These are phyloP conservation scores for Cydia pomonella DNA, from an alignment of 1,140 invertebrate genomes.

Conservation along the genomic window DNA sequence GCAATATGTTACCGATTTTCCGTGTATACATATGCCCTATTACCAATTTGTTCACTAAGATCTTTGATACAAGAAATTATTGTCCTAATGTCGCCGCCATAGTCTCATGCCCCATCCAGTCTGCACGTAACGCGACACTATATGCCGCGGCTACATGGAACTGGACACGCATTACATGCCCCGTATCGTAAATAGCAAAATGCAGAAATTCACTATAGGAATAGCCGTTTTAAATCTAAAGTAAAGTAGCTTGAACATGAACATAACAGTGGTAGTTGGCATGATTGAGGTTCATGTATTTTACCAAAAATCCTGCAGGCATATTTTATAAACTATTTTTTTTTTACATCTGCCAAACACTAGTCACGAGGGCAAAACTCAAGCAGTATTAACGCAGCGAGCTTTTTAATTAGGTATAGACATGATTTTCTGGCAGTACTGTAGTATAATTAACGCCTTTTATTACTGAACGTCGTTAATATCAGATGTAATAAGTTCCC, in stretches of 20 bases:
- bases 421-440: too few species aligned
- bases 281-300: neutral
- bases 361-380: too few species aligned
- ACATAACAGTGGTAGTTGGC: neutral
- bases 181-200: conserved; percentile 54
- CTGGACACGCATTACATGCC: conserved; percentile 55
- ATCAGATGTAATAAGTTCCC: too few species aligned
- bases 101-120: conserved; percentile 36
- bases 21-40: too few species aligned
- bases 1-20: too few species aligned
- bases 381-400: too few species aligned
- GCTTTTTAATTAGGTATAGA: too few species aligned
- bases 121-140: conserved; percentile 7
- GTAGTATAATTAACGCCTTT: too few species aligned
- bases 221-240: conserved; percentile 58
- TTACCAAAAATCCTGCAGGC: too few species aligned
- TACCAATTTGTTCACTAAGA: neutral
- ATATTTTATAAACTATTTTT: too few species aligned
- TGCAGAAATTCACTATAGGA: conserved; percentile 54
- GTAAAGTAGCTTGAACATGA: conserved; percentile 50
- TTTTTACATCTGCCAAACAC: too few species aligned
- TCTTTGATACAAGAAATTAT: conserved; percentile 20
- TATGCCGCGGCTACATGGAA: conserved; percentile 44
- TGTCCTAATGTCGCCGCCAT: conserved; percentile 18
- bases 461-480: too few species aligned